Percentiles rank a stretch among this genome's conserved stretches.
These are phyloP conservation scores for Sula dactylatra DNA, from an alignment of 2,113 vertebrate species.

Conservation along the genomic window DNA sequence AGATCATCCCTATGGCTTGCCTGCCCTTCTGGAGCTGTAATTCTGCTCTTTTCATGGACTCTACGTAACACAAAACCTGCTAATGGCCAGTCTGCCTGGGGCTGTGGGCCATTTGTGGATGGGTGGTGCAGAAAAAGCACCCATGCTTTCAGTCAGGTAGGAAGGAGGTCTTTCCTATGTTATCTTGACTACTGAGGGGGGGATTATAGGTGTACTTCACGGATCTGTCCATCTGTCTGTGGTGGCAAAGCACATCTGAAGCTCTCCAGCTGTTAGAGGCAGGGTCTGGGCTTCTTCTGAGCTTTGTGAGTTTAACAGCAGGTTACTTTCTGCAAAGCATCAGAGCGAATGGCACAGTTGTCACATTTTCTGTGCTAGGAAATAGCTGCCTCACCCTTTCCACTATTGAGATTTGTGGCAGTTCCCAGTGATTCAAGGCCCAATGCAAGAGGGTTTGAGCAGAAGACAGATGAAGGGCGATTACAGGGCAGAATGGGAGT, in stretches of 20 bases:
- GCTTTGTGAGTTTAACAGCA: not conserved
- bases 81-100: fast-evolving
- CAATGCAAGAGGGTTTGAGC: not conserved
- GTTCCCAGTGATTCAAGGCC: not conserved
- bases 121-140: not conserved
- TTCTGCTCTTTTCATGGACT: not conserved
- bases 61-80: not conserved
- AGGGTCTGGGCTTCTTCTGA: not conserved
- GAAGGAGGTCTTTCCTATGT: not conserved
- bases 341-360: fast-evolving
- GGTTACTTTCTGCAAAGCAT: not conserved
- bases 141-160: not conserved
- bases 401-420: not conserved
- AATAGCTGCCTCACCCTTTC: not conserved
- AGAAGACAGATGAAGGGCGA: not conserved
- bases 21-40: not conserved
- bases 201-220: not conserved
- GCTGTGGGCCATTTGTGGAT: not conserved
- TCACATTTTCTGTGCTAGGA: not conserved
- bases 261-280: not conserved
- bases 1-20: not conserved
- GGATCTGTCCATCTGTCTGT: not conserved
- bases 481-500: not conserved
- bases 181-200: not conserved
- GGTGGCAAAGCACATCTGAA: not conserved